phyloP scores from a whole-genome alignment of 2,888 invertebrate species.

The Spodoptera picta region DNA sequence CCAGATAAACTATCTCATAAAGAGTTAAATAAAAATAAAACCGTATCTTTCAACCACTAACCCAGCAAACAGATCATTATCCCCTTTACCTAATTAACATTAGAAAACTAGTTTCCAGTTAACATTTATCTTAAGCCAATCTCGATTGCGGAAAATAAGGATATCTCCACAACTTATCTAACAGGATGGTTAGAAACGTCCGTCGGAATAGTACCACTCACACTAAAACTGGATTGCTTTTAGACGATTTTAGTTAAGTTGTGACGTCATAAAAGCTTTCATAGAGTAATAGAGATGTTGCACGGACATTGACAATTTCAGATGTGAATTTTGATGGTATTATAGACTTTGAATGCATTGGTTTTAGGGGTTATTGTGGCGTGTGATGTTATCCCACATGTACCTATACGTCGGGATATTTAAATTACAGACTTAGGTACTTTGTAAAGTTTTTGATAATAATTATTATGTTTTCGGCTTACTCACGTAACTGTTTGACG shows the following conservation, averaged over 20 bases:
- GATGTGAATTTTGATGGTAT: constrained; percentile 15
- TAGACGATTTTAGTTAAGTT: constrained; percentile 37
- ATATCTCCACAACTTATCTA: constrained; percentile 42
- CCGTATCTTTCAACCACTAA: no score
- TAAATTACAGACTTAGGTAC: no score
- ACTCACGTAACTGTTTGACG: no score
- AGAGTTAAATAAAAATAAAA: no score
- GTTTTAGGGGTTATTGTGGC: not conserved
- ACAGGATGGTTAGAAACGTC: constrained; percentile 31
- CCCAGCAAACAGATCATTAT: no score
- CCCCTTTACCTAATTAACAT: no score
- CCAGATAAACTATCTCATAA: no score
- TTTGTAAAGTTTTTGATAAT: no score
- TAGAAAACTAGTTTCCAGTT: constrained; percentile 17
- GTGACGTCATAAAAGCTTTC: constrained; percentile 35
- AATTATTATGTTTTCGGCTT: no score
- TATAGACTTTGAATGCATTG: constrained; percentile 14
- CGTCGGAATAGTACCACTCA: constrained; percentile 31
- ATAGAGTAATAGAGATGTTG: constrained; percentile 36
- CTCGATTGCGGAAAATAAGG: constrained; percentile 23
- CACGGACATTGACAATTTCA: constrained; percentile 34
- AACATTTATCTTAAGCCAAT: constrained; percentile 40
- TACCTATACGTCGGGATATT: no score
- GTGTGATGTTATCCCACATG: not conserved
- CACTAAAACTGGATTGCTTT: constrained; percentile 46